Percentiles rank a stretch among this genome's conserved stretches.
phyloP scores from a whole-genome alignment of 2,113 vertebrate species.

The Gallinago undulata region DNA sequence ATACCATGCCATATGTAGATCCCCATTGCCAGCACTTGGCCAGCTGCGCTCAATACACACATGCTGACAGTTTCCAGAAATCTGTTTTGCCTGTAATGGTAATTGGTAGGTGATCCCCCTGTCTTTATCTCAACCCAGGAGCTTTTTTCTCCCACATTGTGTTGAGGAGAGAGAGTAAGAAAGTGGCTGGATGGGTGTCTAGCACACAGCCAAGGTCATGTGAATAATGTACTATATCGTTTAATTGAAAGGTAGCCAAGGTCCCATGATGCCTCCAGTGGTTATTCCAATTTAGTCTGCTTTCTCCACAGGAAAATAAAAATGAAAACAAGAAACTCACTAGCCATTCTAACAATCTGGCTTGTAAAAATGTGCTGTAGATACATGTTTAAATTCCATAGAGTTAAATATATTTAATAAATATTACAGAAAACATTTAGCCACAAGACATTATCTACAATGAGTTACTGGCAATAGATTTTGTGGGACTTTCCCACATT shows the following conservation, averaged over 20 bases:
- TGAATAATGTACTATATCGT: background rate
- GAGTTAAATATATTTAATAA: background rate
- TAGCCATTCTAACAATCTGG: background rate
- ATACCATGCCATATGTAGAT: background rate
- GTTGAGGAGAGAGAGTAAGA: background rate
- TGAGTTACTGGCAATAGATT: background rate
- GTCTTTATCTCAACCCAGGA: background rate
- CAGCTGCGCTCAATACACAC: background rate
- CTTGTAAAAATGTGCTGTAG: background rate
- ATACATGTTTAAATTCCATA: background rate
- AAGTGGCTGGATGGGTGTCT: background rate
- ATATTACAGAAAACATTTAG: background rate
- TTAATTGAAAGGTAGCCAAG: background rate
- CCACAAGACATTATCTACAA: background rate
- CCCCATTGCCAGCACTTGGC: background rate
- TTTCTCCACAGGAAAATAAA: background rate
- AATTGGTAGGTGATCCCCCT: background rate
- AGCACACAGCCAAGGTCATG: background rate
- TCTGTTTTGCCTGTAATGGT: background rate
- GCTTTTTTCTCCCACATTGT: background rate
- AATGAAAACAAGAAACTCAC: background rate
- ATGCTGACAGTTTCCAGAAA: background rate
- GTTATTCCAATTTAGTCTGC: background rate
- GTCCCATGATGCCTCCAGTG: background rate
- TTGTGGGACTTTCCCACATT: background rate